Conservation (phyloP, 2,113 vertebrate genomes). For the Tragulus kanchil region DNA sequence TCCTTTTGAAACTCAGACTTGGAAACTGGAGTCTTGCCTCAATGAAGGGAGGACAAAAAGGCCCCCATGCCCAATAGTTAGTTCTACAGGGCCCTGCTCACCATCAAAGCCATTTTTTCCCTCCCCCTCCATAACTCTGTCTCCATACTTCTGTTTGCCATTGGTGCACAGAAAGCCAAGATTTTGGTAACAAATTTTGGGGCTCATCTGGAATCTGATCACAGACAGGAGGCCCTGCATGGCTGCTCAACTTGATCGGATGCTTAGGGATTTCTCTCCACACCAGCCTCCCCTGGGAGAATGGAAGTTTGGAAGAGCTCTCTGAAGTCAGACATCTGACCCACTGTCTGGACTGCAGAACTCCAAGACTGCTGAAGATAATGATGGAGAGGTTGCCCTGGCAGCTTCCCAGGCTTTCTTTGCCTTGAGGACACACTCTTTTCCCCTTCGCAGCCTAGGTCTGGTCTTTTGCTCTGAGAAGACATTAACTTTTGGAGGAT, state of each 20-base stretch:
- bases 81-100: too few relatives aligned
- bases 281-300: neutral
- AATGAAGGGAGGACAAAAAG: too few relatives aligned
- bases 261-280: neutral
- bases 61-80: too few relatives aligned
- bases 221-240: neutral
- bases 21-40: too few relatives aligned
- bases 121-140: neutral
- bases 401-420: neutral
- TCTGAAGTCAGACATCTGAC: neutral
- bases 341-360: accelerated
- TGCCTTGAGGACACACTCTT: neutral
- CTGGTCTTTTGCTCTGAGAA: neutral
- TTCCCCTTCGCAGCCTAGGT: neutral
- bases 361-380: neutral
- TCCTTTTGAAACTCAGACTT: too few relatives aligned
- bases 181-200: neutral
- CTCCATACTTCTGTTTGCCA: neutral
- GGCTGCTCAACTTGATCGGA: neutral
- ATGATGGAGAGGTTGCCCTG: neutral
- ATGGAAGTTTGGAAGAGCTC: neutral
- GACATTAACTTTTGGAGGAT: neutral
- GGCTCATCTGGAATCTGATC: neutral
- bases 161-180: neutral
- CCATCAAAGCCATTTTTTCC: neutral